phyloP scores from a whole-genome alignment of 1,140 invertebrate genomes.

The Aphis gossypii region DNA sequence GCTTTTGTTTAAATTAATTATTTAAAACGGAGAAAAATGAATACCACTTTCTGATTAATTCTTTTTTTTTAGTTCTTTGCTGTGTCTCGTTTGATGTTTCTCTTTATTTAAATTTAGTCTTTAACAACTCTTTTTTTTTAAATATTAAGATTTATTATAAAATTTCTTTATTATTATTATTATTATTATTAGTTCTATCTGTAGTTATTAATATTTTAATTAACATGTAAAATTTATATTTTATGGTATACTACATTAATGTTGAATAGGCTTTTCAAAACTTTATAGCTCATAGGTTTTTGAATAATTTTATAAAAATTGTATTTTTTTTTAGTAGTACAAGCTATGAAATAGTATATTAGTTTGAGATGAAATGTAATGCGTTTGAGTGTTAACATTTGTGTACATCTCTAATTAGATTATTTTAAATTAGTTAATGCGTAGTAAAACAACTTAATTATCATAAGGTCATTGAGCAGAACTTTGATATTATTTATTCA shows the following conservation, averaged over 20 bases:
- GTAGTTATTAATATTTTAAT: not conserved
- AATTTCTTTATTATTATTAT: not conserved
- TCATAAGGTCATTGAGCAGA: not conserved
- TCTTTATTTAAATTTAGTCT: not conserved
- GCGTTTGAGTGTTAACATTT: not conserved
- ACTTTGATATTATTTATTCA: not conserved
- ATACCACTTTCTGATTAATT: not conserved
- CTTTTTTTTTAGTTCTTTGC: not conserved
- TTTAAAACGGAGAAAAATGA: not conserved
- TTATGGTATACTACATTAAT: not conserved
- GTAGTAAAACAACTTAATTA: not conserved
- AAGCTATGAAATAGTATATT: too few relatives aligned
- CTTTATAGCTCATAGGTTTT: accelerated
- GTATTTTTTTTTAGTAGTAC: not conserved
- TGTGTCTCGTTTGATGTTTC: not conserved
- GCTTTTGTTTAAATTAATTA: slow-evolving; percentile 4
- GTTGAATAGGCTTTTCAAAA: not conserved
- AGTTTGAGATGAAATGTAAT: not conserved
- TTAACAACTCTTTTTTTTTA: not conserved
- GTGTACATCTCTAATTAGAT: not conserved
- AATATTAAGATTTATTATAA: not conserved
- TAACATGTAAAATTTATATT: not conserved
- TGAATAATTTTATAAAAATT: not conserved
- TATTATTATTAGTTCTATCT: not conserved
- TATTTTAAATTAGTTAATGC: not conserved